Conservation (phyloP, 2,888 invertebrate species). For the Odontomyia ornata region DNA sequence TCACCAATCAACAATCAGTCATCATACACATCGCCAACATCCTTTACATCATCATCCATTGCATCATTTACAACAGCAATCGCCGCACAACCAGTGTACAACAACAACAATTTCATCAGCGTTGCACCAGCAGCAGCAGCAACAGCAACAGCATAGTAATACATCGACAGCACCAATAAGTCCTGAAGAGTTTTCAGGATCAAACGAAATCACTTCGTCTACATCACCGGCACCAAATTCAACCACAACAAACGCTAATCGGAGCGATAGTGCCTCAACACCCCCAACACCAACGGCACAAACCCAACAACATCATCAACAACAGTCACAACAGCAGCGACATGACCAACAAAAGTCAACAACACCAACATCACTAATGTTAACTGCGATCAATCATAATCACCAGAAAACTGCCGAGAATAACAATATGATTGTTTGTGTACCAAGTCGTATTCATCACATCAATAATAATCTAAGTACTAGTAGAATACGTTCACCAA, state of each 20-base stretch:
- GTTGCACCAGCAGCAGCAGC: neutral
- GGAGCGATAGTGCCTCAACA: constrained; percentile 31
- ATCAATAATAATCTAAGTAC: constrained; percentile 61
- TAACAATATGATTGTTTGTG: constrained; percentile 49
- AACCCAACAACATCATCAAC: constrained; percentile 51
- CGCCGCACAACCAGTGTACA: constrained; percentile 48
- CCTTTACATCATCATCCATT: constrained; percentile 49
- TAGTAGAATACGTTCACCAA: constrained; percentile 56
- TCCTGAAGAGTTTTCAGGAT: constrained; percentile 68
- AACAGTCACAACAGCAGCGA: constrained; percentile 51
- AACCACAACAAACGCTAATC: constrained; percentile 16
- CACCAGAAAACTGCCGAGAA: constrained; percentile 49
- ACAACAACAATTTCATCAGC: constrained; percentile 46
- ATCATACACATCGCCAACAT: constrained; percentile 51
- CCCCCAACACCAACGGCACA: constrained; percentile 50
- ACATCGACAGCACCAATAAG: constrained; percentile 53
- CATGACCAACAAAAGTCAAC: constrained; percentile 50
- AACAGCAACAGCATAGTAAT: constrained; percentile 39
- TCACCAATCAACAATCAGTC: constrained; percentile 31
- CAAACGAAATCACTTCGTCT: constrained; percentile 73
- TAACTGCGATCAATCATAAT: constrained; percentile 42
- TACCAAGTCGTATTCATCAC: constrained; percentile 61
- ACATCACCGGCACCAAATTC: constrained; percentile 67
- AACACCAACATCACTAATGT: constrained; percentile 36
- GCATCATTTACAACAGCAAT: constrained; percentile 47